Conservation (phyloP, 2,888 invertebrate species). For the Eristalis intricaria region DNA sequence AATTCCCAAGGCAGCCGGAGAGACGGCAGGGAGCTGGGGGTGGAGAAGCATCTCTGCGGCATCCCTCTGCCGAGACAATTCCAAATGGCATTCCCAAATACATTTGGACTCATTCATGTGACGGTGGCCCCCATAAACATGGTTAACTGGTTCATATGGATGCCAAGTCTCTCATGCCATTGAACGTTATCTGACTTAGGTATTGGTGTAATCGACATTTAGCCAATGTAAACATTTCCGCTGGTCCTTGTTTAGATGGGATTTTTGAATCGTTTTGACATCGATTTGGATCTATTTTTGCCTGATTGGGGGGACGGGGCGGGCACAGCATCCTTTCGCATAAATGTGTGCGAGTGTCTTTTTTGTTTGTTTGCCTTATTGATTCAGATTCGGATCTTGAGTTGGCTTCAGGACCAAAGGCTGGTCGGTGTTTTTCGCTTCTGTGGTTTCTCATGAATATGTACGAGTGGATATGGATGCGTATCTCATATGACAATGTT, state of each 20-base stretch:
- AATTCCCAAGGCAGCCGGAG: not conserved
- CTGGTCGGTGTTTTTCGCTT: not conserved
- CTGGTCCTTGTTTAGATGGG: not conserved
- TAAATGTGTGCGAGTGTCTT: not conserved
- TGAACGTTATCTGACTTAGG: not conserved
- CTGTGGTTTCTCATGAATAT: not conserved
- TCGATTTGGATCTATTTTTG: not conserved
- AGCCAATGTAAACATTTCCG: not conserved
- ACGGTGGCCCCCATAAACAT: not conserved
- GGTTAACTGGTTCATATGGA: not conserved
- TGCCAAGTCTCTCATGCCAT: not conserved
- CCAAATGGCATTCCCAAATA: not conserved
- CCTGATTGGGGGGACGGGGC: not conserved
- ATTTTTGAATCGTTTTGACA: not conserved
- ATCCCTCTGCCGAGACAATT: not conserved
- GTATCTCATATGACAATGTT: not conserved
- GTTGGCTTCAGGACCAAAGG: not conserved
- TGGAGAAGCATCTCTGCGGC: not conserved
- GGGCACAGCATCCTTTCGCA: not conserved
- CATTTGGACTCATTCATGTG: not conserved
- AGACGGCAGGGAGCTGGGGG: no score
- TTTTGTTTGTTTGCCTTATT: not conserved
- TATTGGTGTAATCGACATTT: not conserved
- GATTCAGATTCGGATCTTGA: not conserved
- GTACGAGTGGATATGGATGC: not conserved